Evolutionary conservation across 2,888 invertebrate species (phyloP).

Genomic region (Acrocera orbiculus): DNA sequence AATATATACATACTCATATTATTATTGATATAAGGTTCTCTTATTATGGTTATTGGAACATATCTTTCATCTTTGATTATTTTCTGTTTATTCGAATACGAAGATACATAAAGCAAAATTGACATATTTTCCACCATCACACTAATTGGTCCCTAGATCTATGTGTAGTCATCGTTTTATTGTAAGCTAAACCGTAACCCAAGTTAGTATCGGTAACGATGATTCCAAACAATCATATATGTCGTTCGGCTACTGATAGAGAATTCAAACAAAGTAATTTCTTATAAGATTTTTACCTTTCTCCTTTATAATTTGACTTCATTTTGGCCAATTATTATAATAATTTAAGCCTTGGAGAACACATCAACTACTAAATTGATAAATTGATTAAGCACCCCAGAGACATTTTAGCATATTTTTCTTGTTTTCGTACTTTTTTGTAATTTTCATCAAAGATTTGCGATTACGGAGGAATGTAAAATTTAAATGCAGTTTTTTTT

Average conservation of each 20-base stretch:
- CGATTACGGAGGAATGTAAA: no score
- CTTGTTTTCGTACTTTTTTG: no score
- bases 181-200: no score
- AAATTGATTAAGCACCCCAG: conserved; percentile 16
- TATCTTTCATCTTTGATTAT: conserved; percentile 12
- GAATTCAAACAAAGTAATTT: conserved; percentile 10
- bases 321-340: conserved; percentile 15
- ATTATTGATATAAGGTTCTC: conserved; percentile 4
- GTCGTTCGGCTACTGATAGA: conserved; percentile 3
- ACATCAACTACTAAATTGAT: conserved; percentile 15
- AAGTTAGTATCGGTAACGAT: no score
- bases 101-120: conserved; percentile 11
- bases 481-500: no score
- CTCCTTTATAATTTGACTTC: conserved; percentile 3
- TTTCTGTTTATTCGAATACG: conserved; percentile 10
- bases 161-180: no score
- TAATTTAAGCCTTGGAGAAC: conserved; percentile 16
- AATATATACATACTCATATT: background rate
- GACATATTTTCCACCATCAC: conserved; percentile 15
- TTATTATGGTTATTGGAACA: conserved; percentile 13
- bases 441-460: no score
- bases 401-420: no score
- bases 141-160: conserved; percentile 13
- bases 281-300: conserved; percentile 6
- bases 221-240: conserved; percentile 2